phyloP scores from a whole-genome alignment of 2,888 invertebrate genomes.

The Neoascia interrupta region DNA sequence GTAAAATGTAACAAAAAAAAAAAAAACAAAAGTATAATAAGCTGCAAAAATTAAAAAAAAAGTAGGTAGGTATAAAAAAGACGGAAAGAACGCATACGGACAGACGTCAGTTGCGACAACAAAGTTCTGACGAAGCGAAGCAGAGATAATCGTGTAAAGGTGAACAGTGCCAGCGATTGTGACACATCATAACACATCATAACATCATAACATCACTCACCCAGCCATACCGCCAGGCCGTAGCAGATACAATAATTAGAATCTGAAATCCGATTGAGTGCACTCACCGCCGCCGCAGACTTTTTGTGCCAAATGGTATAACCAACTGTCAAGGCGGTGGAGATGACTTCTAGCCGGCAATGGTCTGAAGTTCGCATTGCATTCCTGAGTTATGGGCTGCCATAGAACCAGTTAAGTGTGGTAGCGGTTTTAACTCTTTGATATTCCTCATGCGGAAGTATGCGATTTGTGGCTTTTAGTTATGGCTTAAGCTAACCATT shows the following conservation, averaged over 20 bases:
- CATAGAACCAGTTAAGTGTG: too few relatives aligned
- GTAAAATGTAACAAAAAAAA: conserved; percentile 35
- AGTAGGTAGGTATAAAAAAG: conserved; percentile 4
- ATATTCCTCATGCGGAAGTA: conserved; percentile 60
- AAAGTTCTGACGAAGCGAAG: too few relatives aligned
- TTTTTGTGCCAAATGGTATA: not conserved
- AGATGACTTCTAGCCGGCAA: too few relatives aligned
- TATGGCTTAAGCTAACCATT: conserved; percentile 29
- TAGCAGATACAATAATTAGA: conserved; percentile 36
- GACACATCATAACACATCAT: conserved; percentile 6
- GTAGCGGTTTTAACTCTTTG: conserved; percentile 49
- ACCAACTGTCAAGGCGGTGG: conserved; percentile 24
- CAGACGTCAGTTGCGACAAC: conserved; percentile 23
- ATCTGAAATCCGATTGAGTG: conserved; percentile 41
- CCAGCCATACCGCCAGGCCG: conserved; percentile 1
- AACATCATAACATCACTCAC: conserved; percentile 1
- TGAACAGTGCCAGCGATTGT: conserved; percentile 39
- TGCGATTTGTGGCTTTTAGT: conserved; percentile 51
- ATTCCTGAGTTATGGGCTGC: too few relatives aligned
- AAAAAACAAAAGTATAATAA: conserved; percentile 27
- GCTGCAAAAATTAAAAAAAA: conserved; percentile 50
- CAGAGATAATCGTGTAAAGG: conserved; percentile 42
- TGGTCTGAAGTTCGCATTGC: too few relatives aligned
- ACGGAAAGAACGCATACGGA: conserved; percentile 10
- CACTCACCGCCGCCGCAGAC: conserved; percentile 19